Base-by-base conservation (phyloP, 2,888 invertebrate genomes). In the Omphaloscelis lunosa region DNA sequence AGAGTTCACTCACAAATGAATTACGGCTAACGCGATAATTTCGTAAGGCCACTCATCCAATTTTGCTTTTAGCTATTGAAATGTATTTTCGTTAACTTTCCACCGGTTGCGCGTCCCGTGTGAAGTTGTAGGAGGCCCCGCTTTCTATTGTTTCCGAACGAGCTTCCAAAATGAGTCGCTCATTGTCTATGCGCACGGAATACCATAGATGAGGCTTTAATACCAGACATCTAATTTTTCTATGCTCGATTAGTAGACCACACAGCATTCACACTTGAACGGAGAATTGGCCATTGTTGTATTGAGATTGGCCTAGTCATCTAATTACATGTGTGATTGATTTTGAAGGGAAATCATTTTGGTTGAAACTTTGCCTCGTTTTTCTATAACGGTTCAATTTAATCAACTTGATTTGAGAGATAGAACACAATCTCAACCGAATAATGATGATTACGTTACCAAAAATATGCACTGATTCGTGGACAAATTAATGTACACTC, bases 71-170 rank as follows among this genome's bases (percentile, higher is more conserved):
- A 93, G 91, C 95, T 95, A 96, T 96, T 95, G 96, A 94, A 96
- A 96, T 96, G 95, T 95, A 93, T 95, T 96, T 96, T 96, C 95
- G 95, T 94, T 96, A 92, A 93, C 94, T 96, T 95, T 95, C 94
- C 95, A 94, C 92, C 68, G 81, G 87, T 89, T 85, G 89, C 82
- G 76, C 83, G 86, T 91, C 90, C 91, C 95, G 95, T 95, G 95
- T 93, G 95, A 94, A 94, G 89, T 84, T 86, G 88, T 85, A 87
- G 89, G 89, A 86, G 87, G 88, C 90, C 89, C 89, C 89, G 87
- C 92, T 94, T 92, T 92, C 95, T 92, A 95, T 95, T 95, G 96
- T 95, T 93, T 93, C 89, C 89, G 91, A 86, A 86, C 87, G 87
- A 90, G 89, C 89, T 89, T 87, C 89, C 89, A 88, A 90, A 89